Percentiles rank a stretch among this genome's conserved stretches.
Evolutionary conservation across 2,797 vertebrate genomes (phyloP).

Genomic region (Ispidina lecontei): DNA sequence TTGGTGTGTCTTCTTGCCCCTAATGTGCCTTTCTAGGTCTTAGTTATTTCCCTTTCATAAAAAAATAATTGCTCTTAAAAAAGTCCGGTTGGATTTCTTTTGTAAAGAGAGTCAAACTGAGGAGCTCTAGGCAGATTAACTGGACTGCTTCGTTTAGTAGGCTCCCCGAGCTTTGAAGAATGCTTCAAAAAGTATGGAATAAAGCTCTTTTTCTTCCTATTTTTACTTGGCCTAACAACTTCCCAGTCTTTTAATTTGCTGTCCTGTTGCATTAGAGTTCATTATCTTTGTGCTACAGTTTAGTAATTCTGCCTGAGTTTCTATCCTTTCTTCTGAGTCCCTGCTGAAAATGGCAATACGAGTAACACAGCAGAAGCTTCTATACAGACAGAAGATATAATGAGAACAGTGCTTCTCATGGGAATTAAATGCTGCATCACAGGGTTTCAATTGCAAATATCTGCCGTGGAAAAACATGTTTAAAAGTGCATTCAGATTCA

Average conservation of each 20-base stretch:
- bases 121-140: constrained; percentile 66
- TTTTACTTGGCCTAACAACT: constrained; percentile 61
- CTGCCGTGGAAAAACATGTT: constrained; percentile 56
- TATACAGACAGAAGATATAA: constrained; percentile 61
- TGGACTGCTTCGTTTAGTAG: constrained; percentile 55
- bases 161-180: constrained; percentile 70
- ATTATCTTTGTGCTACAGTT: constrained; percentile 76
- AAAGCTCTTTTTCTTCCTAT: constrained; percentile 66
- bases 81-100: constrained; percentile 68
- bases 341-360: constrained; percentile 71
- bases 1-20: constrained; percentile 61
- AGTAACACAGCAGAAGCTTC: constrained; percentile 69
- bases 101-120: constrained; percentile 58
- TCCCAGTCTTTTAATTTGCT: constrained; percentile 73
- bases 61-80: constrained; percentile 75
- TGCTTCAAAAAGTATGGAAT: constrained; percentile 69
- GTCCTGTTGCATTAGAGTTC: constrained; percentile 68
- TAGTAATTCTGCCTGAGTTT: constrained; percentile 73
- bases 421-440: constrained; percentile 62
- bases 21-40: constrained; percentile 53
- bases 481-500: constrained; percentile 47
- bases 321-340: constrained; percentile 60
- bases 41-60: constrained; percentile 67
- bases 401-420: constrained; percentile 61
- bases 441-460: constrained; percentile 70